Conservation (phyloP, 2,113 vertebrate genomes). For the Pedionomus torquatus region DNA sequence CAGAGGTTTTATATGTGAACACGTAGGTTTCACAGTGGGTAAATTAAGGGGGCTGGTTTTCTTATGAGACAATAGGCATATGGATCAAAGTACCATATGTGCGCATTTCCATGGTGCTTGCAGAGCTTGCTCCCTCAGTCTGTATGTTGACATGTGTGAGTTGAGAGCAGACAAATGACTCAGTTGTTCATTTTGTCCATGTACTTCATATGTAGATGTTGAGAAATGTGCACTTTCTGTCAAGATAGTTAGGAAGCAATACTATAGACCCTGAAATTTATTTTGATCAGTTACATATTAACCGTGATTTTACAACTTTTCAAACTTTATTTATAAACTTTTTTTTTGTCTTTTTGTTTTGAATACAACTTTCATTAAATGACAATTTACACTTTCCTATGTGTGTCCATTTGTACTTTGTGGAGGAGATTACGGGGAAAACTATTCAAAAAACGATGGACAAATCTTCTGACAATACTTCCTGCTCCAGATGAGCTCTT, state of each 20-base stretch:
- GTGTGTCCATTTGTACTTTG: neutral
- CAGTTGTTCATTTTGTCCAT: neutral
- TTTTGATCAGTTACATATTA: neutral
- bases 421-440: neutral
- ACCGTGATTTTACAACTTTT: neutral
- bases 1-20: neutral
- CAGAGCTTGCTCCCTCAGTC: neutral
- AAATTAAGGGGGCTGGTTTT: neutral
- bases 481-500: neutral
- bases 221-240: neutral
- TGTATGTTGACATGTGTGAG: neutral
- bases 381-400: neutral
- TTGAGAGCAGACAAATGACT: neutral
- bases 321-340: neutral
- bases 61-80: neutral
- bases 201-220: neutral
- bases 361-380: neutral
- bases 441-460: neutral
- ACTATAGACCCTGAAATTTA: neutral
- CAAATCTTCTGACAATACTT: neutral
- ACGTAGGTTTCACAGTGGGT: neutral
- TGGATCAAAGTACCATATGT: neutral
- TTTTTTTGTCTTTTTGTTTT: neutral
- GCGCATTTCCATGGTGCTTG: neutral
- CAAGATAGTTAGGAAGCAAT: neutral